Base-by-base conservation (phyloP, 2,888 invertebrate genomes). In the Diachrysia chrysitis region DNA sequence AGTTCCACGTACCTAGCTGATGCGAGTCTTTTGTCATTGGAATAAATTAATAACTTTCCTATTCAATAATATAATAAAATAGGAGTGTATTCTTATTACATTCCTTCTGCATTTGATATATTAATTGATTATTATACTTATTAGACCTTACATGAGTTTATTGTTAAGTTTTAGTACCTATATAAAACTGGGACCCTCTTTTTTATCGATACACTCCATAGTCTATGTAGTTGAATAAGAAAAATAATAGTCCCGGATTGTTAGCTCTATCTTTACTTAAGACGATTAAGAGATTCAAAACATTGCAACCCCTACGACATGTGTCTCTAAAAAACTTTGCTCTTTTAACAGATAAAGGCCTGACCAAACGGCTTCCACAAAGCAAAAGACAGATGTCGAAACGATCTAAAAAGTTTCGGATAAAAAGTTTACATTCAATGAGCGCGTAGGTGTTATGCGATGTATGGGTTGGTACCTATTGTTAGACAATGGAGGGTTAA, bases 401-500 rank as follows among this genome's bases (percentile, higher is more conserved):
- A 85, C 81, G 84, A 89, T 85, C 83, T 86, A 71, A 87, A 79
- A 76, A 76, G 82, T 68, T 66, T 71, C 51, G 51, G 82, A 90
- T 91, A 93, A 93, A 92, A 93, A 90, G 86, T 86, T 88, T 89
- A 83, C 89, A 92, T 93, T 93, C 92, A 92, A 90, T 79, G 82
- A 79, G 76, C 86, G 92, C 86, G 92, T 90, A 92, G 93, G 94
- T 92, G 94, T 94, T 93, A 93, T 94, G 90, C 92, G 92, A 91
- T 90, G 74, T 69, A n/a, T 81, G 17, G 7, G 46, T 51, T 19
- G 48, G 19, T 12, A 51, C 19, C 48, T 21, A 21, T 51, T 51
- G 48, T 86, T 90, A 92, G 88, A 93, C 93, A 93, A 94, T 87
- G 81, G 69, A 71, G 76, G 90, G 89, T 89, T 92, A 90, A 95